Percentiles rank a stretch among this genome's conserved stretches.
phyloP scores from a whole-genome alignment of 1,140 invertebrate genomes.

The Pseudomyrmex pallidus region DNA sequence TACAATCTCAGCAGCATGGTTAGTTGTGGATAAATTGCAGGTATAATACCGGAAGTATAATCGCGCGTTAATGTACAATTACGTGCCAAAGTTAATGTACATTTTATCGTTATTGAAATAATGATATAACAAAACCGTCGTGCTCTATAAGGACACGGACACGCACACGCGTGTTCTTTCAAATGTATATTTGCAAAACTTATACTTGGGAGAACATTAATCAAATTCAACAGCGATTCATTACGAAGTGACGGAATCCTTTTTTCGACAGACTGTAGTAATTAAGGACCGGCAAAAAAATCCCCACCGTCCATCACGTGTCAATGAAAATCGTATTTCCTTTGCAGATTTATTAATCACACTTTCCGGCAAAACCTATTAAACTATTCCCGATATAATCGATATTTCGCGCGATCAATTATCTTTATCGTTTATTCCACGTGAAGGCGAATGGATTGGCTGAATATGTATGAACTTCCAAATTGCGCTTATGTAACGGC shows the following conservation, averaged over 20 bases:
- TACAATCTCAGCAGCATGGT: not conserved
- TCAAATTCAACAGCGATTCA: constrained; percentile 69
- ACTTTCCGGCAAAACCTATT: constrained; percentile 54
- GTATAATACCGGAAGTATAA: not conserved
- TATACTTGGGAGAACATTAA: constrained; percentile 63
- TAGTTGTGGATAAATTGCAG: not conserved
- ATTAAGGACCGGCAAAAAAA: constrained; percentile 63
- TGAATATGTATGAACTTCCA: constrained; percentile 47
- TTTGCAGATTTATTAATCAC: constrained; percentile 72
- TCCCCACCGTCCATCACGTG: constrained; percentile 51
- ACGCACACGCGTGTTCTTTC: not conserved
- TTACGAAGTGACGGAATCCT: constrained; percentile 58
- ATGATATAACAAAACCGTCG: not conserved
- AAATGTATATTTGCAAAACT: constrained; percentile 20
- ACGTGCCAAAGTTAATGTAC: too few relatives aligned
- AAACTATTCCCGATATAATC: constrained; percentile 60
- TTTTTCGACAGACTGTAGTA: constrained; percentile 65
- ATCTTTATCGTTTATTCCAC: constrained; percentile 40
- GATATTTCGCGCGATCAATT: constrained; percentile 57
- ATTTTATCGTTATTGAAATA: not conserved
- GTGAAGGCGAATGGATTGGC: constrained; percentile 46
- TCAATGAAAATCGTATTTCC: constrained; percentile 69
- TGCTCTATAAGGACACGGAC: not conserved
- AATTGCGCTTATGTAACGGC: constrained; percentile 40
- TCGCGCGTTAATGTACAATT: not conserved